A percentile compares a stretch with the other conserved stretches of the same genome.
Evolutionary conservation across 2,113 vertebrate genomes (phyloP).

Genomic region (human (Homo sapiens)): DNA sequence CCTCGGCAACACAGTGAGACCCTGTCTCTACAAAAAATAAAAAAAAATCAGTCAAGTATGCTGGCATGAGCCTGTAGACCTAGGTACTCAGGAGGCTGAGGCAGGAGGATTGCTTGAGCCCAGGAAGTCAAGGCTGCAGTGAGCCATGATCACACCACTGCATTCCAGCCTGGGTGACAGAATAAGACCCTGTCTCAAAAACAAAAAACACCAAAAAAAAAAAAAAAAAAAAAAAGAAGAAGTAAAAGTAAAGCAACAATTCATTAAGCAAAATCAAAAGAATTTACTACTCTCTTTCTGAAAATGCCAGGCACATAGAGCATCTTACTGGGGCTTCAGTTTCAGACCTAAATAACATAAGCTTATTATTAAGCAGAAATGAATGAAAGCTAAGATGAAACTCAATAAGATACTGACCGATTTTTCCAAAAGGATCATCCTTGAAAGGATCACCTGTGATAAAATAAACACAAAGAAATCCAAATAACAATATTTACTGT

Average conservation of each 20-base stretch:
- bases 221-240: too few relatives aligned
- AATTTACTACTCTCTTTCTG: neutral
- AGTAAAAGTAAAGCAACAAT: neutral
- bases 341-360: slow-evolving; percentile 54
- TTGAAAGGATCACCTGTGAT: slow-evolving; percentile 94
- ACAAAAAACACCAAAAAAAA: too few relatives aligned
- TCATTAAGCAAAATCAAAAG: slow-evolving; percentile 46
- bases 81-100: too few relatives aligned
- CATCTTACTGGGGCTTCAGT: neutral
- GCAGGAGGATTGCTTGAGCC: too few relatives aligned
- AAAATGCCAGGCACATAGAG: neutral
- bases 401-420: slow-evolving; percentile 86
- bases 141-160: too few relatives aligned
- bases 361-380: slow-evolving; percentile 14
- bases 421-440: slow-evolving; percentile 97
- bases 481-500: slow-evolving; percentile 31
- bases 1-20: too few relatives aligned
- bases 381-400: slow-evolving; percentile 20
- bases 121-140: too few relatives aligned
- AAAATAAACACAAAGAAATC: slow-evolving; percentile 58
- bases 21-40: too few relatives aligned
- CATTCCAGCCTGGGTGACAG: too few relatives aligned
- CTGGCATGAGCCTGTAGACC: too few relatives aligned
- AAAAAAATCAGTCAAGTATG: too few relatives aligned
- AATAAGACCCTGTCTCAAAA: too few relatives aligned